Percentiles rank a stretch among this genome's conserved stretches.
These are phyloP conservation scores for Leontopithecus rosalia DNA, from an alignment of 2,797 vertebrate genomes.

Conservation along the genomic window DNA sequence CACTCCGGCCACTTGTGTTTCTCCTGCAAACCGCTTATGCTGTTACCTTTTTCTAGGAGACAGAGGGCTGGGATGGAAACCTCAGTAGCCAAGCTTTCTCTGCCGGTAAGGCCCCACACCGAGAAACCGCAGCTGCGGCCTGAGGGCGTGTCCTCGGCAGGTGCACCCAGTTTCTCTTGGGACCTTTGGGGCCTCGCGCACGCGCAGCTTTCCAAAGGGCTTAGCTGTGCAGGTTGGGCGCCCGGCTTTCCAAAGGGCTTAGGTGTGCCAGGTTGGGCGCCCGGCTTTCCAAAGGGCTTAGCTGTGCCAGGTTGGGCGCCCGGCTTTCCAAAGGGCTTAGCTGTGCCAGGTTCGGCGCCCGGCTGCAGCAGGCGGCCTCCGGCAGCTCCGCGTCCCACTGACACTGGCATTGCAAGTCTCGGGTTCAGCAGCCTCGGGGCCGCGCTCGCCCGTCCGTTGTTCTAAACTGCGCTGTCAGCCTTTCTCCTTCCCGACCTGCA, in stretches of 20 bases:
- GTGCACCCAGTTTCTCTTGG: not conserved
- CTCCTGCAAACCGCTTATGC: not conserved
- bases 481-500: not conserved
- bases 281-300: no score
- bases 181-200: not conserved
- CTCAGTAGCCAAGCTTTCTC: not conserved
- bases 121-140: not conserved
- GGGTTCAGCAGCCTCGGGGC: not conserved
- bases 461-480: not conserved
- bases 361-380: accelerated
- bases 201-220: no score
- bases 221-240: accelerated
- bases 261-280: accelerated
- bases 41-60: not conserved
- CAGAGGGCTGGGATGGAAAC: not conserved
- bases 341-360: accelerated
- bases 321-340: no score
- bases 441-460: no score
- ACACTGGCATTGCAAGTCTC: not conserved
- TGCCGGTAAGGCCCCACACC: not conserved
- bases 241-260: not conserved
- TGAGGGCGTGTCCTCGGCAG: no score
- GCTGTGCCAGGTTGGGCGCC: accelerated
- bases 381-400: not conserved
- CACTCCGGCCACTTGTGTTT: not conserved